phyloP scores from a whole-genome alignment of 2,888 invertebrate species.

The Entomobrya multifasciata region DNA sequence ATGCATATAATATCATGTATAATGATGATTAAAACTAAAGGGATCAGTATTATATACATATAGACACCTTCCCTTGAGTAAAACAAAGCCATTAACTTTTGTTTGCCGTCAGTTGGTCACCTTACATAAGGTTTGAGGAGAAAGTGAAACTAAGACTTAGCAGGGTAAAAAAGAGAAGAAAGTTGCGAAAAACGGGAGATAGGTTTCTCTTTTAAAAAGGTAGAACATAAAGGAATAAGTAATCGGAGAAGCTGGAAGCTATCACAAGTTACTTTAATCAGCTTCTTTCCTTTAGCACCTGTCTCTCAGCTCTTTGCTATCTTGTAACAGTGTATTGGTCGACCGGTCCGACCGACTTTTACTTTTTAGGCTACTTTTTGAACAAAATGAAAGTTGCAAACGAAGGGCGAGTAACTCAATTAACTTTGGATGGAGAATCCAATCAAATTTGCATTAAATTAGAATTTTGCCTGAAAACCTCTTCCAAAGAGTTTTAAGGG shows the following conservation, averaged over 20 bases:
- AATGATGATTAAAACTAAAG: conserved; percentile 1
- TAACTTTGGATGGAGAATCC: conserved; percentile 66
- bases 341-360: not conserved
- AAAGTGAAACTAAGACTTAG: not conserved
- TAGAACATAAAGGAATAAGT: conserved; percentile 6
- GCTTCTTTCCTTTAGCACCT: conserved; percentile 24
- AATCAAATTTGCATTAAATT: conserved; percentile 75
- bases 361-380: conserved; percentile 28
- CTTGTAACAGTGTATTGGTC: too few relatives aligned
- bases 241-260: conserved; percentile 24
- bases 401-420: conserved; percentile 70
- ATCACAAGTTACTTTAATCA: not conserved
- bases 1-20: not conserved
- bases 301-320: not conserved
- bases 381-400: conserved; percentile 15
- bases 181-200: not conserved
- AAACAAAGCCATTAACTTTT: conserved; percentile 11
- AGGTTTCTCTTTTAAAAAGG: not conserved
- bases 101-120: conserved; percentile 5
- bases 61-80: conserved; percentile 2
- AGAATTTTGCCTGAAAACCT: conserved; percentile 51
- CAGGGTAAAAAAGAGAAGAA: not conserved
- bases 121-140: conserved; percentile 14
- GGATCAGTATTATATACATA: conserved; percentile 13
- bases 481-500: not conserved